phyloP scores from a whole-genome alignment of 2,888 invertebrate species.

The Lingula anatina region DNA sequence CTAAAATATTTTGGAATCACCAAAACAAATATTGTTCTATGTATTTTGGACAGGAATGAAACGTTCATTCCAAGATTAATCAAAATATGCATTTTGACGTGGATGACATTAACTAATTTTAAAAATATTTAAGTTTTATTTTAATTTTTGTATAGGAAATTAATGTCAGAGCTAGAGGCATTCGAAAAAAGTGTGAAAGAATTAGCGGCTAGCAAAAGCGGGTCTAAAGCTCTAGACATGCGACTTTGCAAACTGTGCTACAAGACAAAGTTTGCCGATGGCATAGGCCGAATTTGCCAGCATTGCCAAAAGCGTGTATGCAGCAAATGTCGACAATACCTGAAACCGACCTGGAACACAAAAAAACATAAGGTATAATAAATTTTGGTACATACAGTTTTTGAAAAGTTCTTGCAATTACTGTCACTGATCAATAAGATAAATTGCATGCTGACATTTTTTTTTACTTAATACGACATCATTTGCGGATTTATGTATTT shows the following conservation, averaged over 20 bases:
- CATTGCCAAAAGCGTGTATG: slow-evolving; percentile 44
- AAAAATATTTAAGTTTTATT: too few species aligned
- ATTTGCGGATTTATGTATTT: too few species aligned
- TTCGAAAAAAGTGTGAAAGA: slow-evolving; percentile 26
- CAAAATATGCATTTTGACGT: too few species aligned
- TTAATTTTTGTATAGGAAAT: slow-evolving; percentile 15
- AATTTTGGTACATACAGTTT: background rate
- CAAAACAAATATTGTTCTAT: too few species aligned
- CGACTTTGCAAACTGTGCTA: slow-evolving; percentile 43
- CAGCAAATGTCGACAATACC: slow-evolving; percentile 35
- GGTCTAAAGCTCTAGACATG: slow-evolving; percentile 27
- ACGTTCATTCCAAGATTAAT: too few species aligned
- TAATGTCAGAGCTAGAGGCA: slow-evolving; percentile 18
- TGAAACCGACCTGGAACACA: slow-evolving; percentile 18
- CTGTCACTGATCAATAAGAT: too few species aligned
- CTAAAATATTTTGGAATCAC: too few species aligned
- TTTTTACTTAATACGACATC: too few species aligned
- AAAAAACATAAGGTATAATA: slow-evolving; percentile 27
- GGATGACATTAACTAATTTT: too few species aligned
- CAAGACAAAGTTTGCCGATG: slow-evolving; percentile 42
- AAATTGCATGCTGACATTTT: too few species aligned
- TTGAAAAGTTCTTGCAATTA: too few species aligned
- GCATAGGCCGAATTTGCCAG: slow-evolving; percentile 36
- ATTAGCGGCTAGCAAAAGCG: slow-evolving; percentile 20
- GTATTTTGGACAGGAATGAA: too few species aligned